A percentile compares a stretch with the other conserved stretches of the same genome.
Evolutionary conservation across 1,140 invertebrate species (phyloP).

Genomic region (Cepaea nemoralis): DNA sequence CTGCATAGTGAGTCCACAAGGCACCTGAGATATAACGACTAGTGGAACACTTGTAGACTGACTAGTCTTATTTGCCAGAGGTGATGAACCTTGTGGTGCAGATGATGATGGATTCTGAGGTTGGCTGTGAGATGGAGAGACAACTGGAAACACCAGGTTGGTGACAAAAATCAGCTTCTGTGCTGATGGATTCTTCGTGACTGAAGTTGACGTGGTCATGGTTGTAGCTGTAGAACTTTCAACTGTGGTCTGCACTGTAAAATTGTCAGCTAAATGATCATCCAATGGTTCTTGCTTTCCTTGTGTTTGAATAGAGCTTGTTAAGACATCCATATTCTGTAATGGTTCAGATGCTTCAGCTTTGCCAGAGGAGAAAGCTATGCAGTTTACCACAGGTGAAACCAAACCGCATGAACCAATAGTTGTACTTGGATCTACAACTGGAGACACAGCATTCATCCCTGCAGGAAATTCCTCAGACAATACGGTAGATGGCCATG

Average conservation of each 20-base stretch:
- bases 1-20: not conserved
- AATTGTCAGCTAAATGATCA: not conserved
- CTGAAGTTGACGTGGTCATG: not conserved
- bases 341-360: not conserved
- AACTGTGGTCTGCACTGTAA: not conserved
- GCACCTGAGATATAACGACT: constrained; percentile 27
- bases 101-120: not conserved
- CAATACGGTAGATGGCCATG: too few species aligned
- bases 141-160: constrained; percentile 29
- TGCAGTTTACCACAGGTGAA: not conserved
- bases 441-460: not conserved
- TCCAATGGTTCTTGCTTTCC: not conserved
- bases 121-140: constrained; percentile 2
- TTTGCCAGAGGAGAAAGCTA: not conserved
- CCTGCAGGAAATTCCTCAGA: not conserved
- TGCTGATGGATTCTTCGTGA: not conserved
- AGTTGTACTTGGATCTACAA: not conserved
- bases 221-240: not conserved
- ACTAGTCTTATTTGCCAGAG: not conserved
- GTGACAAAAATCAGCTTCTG: constrained; percentile 35
- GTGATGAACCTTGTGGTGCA: not conserved
- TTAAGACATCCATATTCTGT: not conserved
- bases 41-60: constrained; percentile 15
- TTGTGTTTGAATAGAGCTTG: not conserved
- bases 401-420: not conserved